A percentile compares a stretch with the other conserved stretches of the same genome.
These are phyloP conservation scores for Pseudococcus longispinus DNA, from an alignment of 2,888 invertebrate genomes.

Conservation along the genomic window DNA sequence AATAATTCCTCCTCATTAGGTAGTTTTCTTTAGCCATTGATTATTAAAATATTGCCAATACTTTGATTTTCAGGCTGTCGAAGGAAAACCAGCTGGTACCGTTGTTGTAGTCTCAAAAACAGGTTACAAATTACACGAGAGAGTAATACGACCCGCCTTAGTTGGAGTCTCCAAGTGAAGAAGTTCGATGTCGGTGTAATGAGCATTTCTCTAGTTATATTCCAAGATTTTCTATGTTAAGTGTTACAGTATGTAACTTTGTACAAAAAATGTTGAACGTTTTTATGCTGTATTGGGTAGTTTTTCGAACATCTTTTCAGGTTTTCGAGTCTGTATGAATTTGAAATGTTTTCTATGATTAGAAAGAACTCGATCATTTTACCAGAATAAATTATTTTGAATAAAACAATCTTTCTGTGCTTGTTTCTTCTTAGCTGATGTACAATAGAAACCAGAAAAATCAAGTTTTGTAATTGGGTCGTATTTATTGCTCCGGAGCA, in stretches of 20 bases:
- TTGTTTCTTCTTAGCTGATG: no score
- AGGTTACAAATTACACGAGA: conserved; percentile 92
- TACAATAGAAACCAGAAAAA: no score
- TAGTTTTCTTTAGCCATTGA: conserved; percentile 52
- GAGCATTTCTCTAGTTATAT: conserved; percentile 13
- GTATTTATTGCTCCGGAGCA: no score
- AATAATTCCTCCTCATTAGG: background rate
- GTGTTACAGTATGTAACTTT: background rate
- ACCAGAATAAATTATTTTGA: background rate
- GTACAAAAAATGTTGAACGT: background rate
- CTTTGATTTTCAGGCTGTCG: conserved; percentile 69
- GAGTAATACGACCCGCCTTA: conserved; percentile 93
- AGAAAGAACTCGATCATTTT: background rate
- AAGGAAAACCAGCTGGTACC: conserved; percentile 82
- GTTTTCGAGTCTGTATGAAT: background rate
- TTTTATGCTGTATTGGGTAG: background rate
- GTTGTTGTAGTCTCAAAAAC: conserved; percentile 93
- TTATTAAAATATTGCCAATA: background rate
- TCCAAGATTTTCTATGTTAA: background rate
- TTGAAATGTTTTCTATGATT: background rate
- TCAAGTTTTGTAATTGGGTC: no score
- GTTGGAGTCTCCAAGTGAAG: conserved; percentile 89
- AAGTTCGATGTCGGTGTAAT: background rate
- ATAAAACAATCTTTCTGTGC: no score
- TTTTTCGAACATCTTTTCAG: background rate